A percentile compares a stretch with the other conserved stretches of the same genome.
These are phyloP conservation scores for Leptonema lineaticorne DNA, from an alignment of 1,140 invertebrate genomes.

Conservation along the genomic window DNA sequence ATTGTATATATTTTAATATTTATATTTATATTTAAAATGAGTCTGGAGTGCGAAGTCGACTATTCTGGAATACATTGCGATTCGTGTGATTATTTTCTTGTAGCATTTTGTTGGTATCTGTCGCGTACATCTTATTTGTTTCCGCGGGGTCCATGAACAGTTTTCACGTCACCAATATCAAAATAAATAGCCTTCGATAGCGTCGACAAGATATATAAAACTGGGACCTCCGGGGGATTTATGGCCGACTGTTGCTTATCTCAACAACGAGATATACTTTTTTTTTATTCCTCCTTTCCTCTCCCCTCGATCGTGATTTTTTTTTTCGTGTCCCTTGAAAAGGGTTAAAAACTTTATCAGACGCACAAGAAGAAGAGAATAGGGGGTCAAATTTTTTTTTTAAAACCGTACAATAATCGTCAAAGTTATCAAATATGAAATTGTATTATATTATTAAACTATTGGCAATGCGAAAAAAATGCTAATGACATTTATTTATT, in stretches of 20 bases:
- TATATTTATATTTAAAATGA: too few species aligned
- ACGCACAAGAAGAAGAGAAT: too few species aligned
- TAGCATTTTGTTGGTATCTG: background rate
- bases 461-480: too few species aligned
- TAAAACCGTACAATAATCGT: too few species aligned
- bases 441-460: too few species aligned
- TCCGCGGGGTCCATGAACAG: slow-evolving; percentile 11
- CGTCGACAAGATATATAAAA: slow-evolving; percentile 23
- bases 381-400: too few species aligned
- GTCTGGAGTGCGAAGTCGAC: too few species aligned
- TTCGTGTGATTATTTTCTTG: too few species aligned
- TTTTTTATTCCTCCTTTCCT: slow-evolving; percentile 10
- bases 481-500: too few species aligned
- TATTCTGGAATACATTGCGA: too few species aligned
- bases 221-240: slow-evolving; percentile 33
- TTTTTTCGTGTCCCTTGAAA: background rate
- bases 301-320: background rate
- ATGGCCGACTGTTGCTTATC: slow-evolving; percentile 35
- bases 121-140: slow-evolving; percentile 26
- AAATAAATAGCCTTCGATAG: slow-evolving; percentile 39
- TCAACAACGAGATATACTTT: slow-evolving; percentile 26
- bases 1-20: too few species aligned
- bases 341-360: slow-evolving; percentile 8
- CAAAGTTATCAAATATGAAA: too few species aligned
- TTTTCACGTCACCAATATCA: slow-evolving; percentile 37